Percentiles rank a stretch among this genome's conserved stretches.
These are phyloP conservation scores for Neodiprion fabricii DNA, from an alignment of 1,140 invertebrate genomes.

Conservation along the genomic window DNA sequence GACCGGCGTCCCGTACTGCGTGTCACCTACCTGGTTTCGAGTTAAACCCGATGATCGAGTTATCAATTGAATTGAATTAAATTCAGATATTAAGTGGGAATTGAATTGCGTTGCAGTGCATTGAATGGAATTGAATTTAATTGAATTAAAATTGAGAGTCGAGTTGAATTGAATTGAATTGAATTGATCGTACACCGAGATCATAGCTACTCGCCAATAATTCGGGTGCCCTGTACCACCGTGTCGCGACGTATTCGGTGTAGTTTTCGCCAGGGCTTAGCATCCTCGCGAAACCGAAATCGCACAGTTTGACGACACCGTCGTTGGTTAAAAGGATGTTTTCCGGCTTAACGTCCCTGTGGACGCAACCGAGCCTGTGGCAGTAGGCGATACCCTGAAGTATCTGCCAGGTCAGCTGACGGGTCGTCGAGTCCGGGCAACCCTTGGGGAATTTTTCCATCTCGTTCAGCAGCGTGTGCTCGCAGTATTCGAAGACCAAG, in stretches of 20 bases:
- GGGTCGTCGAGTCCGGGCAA: constrained; percentile 86
- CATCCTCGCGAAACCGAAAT: constrained; percentile 98
- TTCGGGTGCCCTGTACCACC: constrained; percentile 98
- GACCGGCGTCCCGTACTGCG: constrained; percentile 95
- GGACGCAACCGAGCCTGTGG: constrained; percentile 95
- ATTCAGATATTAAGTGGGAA: constrained; percentile 11
- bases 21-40: constrained; percentile 83
- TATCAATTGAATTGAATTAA: not conserved
- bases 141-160: constrained; percentile 6
- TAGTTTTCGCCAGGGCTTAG: constrained; percentile 97
- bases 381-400: constrained; percentile 95
- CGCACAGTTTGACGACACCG: constrained; percentile 96
- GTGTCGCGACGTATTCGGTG: constrained; percentile 98
- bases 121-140: not conserved
- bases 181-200: not conserved
- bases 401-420: constrained; percentile 95
- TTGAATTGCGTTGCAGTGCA: constrained; percentile 5
- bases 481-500: constrained; percentile 98
- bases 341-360: constrained; percentile 98
- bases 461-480: constrained; percentile 95
- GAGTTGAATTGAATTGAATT: not conserved
- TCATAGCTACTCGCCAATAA: constrained; percentile 67
- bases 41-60: not conserved
- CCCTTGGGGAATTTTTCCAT: constrained; percentile 87
- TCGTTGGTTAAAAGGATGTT: constrained; percentile 96